Conservation (phyloP, 2,888 invertebrate species). For the Trissoscelio sp. region DNA sequence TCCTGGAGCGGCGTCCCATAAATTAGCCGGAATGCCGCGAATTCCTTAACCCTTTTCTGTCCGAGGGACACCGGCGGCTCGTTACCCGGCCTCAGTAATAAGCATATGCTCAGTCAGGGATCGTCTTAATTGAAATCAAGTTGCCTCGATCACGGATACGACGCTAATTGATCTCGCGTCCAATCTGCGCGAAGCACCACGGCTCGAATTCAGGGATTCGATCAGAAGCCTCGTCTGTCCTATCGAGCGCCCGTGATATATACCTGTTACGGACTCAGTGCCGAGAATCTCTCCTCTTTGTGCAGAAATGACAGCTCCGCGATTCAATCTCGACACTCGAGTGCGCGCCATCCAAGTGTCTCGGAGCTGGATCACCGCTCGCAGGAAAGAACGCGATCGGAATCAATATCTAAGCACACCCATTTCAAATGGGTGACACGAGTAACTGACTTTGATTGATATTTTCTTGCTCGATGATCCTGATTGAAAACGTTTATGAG, state of each 20-base stretch:
- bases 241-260: conserved; percentile 32
- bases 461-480: conserved; percentile 21
- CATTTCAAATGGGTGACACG: conserved; percentile 50
- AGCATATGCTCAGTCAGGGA: conserved; percentile 65
- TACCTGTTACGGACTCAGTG: conserved; percentile 39
- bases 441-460: conserved; percentile 64
- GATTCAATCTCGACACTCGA: conserved; percentile 59
- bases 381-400: conserved; percentile 19
- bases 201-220: conserved; percentile 40
- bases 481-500: conserved; percentile 27
- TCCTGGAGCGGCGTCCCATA: conserved; percentile 45
- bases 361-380: conserved; percentile 28
- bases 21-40: conserved; percentile 68
- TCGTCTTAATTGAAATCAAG: conserved; percentile 72
- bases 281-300: conserved; percentile 54
- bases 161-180: conserved; percentile 70
- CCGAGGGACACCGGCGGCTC: conserved; percentile 58
- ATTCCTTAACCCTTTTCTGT: conserved; percentile 55
- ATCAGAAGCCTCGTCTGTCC: neutral
- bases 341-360: conserved; percentile 34
- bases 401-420: conserved; percentile 63
- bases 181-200: conserved; percentile 58
- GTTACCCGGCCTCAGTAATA: conserved; percentile 69
- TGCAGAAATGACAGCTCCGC: conserved; percentile 63
- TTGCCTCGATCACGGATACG: conserved; percentile 65